These are phyloP conservation scores for Mesochorus sp. DNA, from an alignment of 2,888 invertebrate species.

Conservation along the genomic window DNA sequence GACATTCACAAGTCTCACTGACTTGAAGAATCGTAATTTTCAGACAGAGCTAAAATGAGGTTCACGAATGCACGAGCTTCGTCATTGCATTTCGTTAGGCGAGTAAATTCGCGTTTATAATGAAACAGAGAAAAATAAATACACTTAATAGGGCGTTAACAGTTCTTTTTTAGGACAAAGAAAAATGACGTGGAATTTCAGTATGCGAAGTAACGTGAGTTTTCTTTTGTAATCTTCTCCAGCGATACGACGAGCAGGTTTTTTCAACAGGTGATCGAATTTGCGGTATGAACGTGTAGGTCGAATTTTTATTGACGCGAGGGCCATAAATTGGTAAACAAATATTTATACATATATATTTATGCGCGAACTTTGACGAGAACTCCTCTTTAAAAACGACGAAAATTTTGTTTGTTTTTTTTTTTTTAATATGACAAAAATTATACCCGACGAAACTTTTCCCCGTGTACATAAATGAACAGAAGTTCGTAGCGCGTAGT, in stretches of 20 bases:
- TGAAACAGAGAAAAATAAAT: slow-evolving; percentile 30
- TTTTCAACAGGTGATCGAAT: slow-evolving; percentile 5
- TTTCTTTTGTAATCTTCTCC: background rate
- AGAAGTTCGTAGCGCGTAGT: slow-evolving; percentile 55
- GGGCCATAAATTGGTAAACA: background rate
- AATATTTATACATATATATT: too few relatives aligned
- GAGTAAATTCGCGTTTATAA: slow-evolving; percentile 48
- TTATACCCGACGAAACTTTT: slow-evolving; percentile 41
- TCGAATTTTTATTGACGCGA: background rate
- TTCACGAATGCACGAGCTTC: slow-evolving; percentile 56
- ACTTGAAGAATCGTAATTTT: background rate
- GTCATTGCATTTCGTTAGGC: slow-evolving; percentile 63
- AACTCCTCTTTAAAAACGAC: slow-evolving; percentile 16
- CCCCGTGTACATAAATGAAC: slow-evolving; percentile 53
- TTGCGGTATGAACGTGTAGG: slow-evolving; percentile 18
- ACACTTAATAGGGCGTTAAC: slow-evolving; percentile 24
- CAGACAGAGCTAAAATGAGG: slow-evolving; percentile 5
- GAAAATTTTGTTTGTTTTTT: too few relatives aligned
- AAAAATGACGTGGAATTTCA: slow-evolving; percentile 1
- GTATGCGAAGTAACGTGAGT: slow-evolving; percentile 3
- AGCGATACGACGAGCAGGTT: slow-evolving; percentile 6
- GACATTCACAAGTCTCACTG: slow-evolving; percentile 1
- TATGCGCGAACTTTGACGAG: background rate
- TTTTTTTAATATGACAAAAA: slow-evolving; percentile 49
- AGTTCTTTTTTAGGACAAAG: slow-evolving; percentile 14